Evolutionary conservation across 2,113 vertebrate genomes (phyloP).

Genomic region (Melanerpes formicivorus): DNA sequence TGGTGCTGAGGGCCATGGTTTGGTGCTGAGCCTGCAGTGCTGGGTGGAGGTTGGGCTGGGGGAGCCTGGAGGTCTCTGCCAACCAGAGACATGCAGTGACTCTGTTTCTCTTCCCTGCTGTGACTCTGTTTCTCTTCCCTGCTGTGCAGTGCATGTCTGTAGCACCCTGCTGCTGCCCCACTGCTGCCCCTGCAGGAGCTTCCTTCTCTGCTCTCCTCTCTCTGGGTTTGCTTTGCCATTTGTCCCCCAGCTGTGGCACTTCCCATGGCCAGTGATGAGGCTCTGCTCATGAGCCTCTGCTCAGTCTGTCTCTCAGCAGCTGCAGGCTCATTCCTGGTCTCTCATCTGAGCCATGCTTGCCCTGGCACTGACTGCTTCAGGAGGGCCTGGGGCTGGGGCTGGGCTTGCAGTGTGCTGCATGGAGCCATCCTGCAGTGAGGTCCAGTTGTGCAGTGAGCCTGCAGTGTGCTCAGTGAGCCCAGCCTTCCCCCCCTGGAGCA

Average conservation of each 20-base stretch:
- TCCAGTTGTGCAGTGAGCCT: background rate
- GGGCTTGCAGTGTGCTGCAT: background rate
- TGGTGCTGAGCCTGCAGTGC: too few species aligned
- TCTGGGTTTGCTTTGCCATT: background rate
- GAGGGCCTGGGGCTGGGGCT: background rate
- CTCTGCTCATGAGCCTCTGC: background rate
- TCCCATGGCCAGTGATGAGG: background rate
- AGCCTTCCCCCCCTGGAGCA: background rate
- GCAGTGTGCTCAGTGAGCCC: background rate
- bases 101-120: background rate
- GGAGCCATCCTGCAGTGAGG: background rate
- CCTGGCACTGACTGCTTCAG: background rate
- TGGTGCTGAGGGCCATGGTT: too few species aligned
- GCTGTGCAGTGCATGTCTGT: background rate
- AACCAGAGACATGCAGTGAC: too few species aligned
- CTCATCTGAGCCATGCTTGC: background rate
- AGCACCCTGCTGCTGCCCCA: too few species aligned
- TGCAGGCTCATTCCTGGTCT: background rate
- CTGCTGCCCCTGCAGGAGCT: background rate
- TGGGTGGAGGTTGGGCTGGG: too few species aligned
- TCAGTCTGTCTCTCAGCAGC: background rate
- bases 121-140: background rate
- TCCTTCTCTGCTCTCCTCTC: background rate
- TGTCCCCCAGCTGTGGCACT: background rate
- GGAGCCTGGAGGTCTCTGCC: background rate